Evolutionary conservation across 2,113 vertebrate species (phyloP), one percentile per base, ranked within the genome.

Genomic region (Climacteris rufus): DNA sequence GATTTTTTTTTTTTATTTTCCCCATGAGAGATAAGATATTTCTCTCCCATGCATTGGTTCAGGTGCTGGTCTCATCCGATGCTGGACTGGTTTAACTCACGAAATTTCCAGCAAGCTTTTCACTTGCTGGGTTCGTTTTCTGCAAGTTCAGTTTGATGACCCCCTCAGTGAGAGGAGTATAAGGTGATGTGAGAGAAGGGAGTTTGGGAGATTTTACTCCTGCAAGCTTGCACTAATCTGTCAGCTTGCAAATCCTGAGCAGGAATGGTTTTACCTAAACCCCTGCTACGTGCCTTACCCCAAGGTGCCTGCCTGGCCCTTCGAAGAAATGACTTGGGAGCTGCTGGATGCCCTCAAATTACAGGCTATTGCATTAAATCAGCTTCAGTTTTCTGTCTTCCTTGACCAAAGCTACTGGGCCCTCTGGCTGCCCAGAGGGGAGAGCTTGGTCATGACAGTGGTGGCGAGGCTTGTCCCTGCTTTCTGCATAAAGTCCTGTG

Each of bases 231-330:
- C 13, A 9, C 25, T 39, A 40, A 11, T 60, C 15, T 64, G 9
- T 83, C 21, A 22, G 5, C 16, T 88, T 68, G 15, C 2, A 15
- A 60, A 53, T 72, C 17, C 68, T 59, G 22, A 45, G 17, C 25
- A 35, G 64, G 60, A 40, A 18, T 31, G 31, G 21, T 50, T 81
- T 81, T 74, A 40, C 23, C 50, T 22, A 31, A 21, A 27, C 2
- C 6, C 1, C 6, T 53, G 24, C 22, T 1, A 1, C 1, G 0
- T 53, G 35, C 31, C 15, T 61, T 53, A 21, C 21, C 35, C 37
- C 6, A 24, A 4, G 23, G 13, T 54, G 7, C 35, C 31, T 89
- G 52, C 57, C 31, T 66, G 1, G 1, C 47, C 23, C 49, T 60
- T 83, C 10, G 1, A 6, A 57, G 47, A 33, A 22, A 3, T 56